Conservation (phyloP, 2,113 vertebrate species). For the Muntiacus reevesi region DNA sequence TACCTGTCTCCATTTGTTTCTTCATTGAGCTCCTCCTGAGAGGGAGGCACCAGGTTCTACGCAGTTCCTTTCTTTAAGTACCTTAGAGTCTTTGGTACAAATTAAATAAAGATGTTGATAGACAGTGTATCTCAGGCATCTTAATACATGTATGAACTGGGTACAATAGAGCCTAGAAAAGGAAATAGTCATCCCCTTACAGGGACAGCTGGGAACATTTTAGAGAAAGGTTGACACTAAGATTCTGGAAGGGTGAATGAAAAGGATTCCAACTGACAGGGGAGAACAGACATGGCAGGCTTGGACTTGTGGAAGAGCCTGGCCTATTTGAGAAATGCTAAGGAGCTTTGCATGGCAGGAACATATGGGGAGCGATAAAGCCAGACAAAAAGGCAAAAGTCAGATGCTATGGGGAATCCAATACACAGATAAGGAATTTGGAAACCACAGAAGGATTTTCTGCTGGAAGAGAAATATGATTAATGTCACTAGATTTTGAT, state of each 20-base stretch:
- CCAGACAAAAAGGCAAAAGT: not conserved
- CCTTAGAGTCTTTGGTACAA: not conserved
- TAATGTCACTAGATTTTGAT: conserved; percentile 22
- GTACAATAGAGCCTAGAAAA: not conserved
- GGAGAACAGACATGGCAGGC: not conserved
- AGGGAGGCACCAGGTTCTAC: not conserved
- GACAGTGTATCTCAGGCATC: not conserved
- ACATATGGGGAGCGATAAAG: not conserved
- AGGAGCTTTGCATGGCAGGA: not conserved
- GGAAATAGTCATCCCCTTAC: not conserved
- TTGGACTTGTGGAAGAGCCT: not conserved
- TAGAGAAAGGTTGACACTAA: not conserved
- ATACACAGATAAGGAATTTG: conserved; percentile 25
- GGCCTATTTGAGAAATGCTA: not conserved
- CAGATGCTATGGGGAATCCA: not conserved
- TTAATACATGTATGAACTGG: not conserved
- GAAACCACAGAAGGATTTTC: not conserved
- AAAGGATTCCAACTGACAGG: not conserved
- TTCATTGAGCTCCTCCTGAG: not conserved
- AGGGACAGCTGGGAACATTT: not conserved
- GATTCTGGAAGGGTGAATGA: not conserved
- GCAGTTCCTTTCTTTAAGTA: not conserved
- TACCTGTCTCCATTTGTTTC: not conserved
- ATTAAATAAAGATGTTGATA: not conserved
- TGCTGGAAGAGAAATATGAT: conserved; percentile 33